Conservation (phyloP, 1,140 invertebrate genomes). For the Harpegnathos saltator region DNA sequence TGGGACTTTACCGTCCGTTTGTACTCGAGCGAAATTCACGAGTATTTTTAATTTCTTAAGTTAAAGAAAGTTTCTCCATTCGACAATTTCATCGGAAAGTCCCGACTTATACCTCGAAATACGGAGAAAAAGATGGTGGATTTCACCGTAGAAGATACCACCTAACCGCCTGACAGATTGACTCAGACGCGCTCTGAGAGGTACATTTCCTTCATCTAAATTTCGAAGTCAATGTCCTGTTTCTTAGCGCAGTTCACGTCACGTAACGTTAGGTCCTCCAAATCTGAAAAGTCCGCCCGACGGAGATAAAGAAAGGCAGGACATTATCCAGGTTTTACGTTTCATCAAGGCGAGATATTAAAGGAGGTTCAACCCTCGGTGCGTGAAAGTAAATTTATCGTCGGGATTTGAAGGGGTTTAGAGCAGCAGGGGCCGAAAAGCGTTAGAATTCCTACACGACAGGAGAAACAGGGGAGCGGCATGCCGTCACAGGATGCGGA, state of each 20-base stretch:
- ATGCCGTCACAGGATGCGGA: conserved; percentile 9
- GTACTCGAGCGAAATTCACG: no score
- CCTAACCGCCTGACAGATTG: no score
- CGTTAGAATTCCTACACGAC: background rate
- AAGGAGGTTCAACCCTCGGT: background rate
- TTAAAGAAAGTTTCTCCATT: no score
- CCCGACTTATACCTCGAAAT: no score
- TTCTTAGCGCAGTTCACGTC: background rate
- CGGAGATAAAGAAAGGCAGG: background rate
- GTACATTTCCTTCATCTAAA: background rate
- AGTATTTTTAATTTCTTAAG: no score
- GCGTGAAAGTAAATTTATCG: conserved; percentile 41
- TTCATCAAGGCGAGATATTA: background rate
- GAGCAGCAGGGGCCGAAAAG: background rate
- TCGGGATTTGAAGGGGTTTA: conserved; percentile 11
- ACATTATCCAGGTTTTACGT: background rate
- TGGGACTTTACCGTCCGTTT: no score
- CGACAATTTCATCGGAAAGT: no score
- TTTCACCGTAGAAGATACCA: no score
- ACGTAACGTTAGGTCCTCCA: background rate
- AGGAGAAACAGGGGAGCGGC: background rate
- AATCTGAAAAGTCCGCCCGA: background rate
- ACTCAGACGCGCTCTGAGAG: background rate
- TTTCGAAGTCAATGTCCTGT: background rate
- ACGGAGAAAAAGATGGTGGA: no score